These are phyloP conservation scores for Brachycybe producta DNA, from an alignment of 2,888 invertebrate species.

Conservation along the genomic window DNA sequence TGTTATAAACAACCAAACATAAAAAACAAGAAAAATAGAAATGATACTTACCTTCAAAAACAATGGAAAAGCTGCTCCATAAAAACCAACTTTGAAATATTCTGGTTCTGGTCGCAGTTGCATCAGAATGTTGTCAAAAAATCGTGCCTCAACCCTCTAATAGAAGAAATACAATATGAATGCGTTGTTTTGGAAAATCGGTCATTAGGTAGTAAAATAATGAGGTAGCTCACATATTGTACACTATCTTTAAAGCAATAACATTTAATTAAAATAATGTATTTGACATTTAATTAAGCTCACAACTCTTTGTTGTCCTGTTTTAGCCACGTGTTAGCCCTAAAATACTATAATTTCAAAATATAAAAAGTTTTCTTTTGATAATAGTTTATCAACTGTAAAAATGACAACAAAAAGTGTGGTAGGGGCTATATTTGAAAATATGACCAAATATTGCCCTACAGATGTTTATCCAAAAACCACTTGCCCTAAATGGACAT, in stretches of 20 bases:
- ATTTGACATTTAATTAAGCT: neutral
- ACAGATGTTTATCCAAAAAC: no score
- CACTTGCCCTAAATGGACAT: no score
- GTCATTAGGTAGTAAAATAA: neutral
- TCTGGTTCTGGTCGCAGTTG: slow-evolving; percentile 82
- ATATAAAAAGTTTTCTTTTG: no score
- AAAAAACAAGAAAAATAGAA: neutral
- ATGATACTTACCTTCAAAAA: slow-evolving; percentile 66
- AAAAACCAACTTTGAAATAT: slow-evolving; percentile 90
- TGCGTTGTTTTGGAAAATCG: neutral
- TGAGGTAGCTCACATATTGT: no score
- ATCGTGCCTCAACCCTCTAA: slow-evolving; percentile 66
- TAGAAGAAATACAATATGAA: slow-evolving; percentile 19
- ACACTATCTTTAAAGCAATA: neutral
- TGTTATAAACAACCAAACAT: neutral
- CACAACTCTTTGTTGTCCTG: no score
- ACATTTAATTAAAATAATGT: slow-evolving; percentile 1
- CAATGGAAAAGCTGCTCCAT: slow-evolving; percentile 82
- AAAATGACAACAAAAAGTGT: no score
- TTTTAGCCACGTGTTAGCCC: no score
- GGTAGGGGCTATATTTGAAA: no score
- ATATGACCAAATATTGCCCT: no score
- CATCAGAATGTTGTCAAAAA: slow-evolving; percentile 79
- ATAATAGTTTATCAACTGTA: no score
- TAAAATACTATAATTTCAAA: no score